Conservation (phyloP, 2,888 invertebrate species). For the Drosophila robusta region DNA sequence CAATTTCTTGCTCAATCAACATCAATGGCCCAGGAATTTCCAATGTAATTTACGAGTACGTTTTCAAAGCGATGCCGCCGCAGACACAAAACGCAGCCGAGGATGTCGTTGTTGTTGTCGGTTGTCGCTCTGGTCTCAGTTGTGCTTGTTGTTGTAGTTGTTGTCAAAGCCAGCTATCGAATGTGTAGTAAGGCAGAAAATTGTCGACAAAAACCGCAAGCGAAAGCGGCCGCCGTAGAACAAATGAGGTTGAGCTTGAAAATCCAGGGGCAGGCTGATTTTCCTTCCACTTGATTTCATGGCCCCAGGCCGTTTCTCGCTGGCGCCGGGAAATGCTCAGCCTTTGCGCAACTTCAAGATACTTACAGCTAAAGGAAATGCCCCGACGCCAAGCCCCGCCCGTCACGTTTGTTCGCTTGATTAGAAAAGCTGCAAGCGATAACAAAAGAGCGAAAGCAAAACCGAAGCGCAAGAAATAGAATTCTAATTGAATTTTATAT, state of each 20-base stretch:
- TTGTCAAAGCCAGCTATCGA: conserved; percentile 66
- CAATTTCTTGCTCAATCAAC: conserved; percentile 81
- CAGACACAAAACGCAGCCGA: conserved; percentile 20
- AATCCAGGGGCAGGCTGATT: conserved; percentile 55
- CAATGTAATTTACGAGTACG: conserved; percentile 75
- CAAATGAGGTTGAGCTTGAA: conserved; percentile 75
- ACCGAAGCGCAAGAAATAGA: conserved; percentile 41
- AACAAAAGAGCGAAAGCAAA: conserved; percentile 23
- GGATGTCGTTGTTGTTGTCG: conserved; percentile 41
- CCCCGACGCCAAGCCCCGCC: conserved; percentile 1
- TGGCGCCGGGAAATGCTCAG: conserved; percentile 20
- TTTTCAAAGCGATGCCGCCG: conserved; percentile 55
- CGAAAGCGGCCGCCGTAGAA: conserved; percentile 32
- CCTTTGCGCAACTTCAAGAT: conserved; percentile 51
- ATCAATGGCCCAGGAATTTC: conserved; percentile 79
- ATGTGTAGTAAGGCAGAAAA: conserved; percentile 78
- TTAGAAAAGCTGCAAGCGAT: conserved; percentile 76
- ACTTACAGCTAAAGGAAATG: conserved; percentile 49
- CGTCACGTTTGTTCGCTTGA: conserved; percentile 63
- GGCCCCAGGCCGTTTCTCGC: conserved; percentile 48
- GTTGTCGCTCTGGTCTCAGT: conserved; percentile 15
- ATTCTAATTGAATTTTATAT: conserved; percentile 79
- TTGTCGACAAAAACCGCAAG: conserved; percentile 61
- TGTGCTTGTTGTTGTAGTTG: conserved; percentile 27
- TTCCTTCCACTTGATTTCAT: conserved; percentile 76